Conservation (phyloP, 1,140 invertebrate genomes). For the Drosophila dunni region DNA sequence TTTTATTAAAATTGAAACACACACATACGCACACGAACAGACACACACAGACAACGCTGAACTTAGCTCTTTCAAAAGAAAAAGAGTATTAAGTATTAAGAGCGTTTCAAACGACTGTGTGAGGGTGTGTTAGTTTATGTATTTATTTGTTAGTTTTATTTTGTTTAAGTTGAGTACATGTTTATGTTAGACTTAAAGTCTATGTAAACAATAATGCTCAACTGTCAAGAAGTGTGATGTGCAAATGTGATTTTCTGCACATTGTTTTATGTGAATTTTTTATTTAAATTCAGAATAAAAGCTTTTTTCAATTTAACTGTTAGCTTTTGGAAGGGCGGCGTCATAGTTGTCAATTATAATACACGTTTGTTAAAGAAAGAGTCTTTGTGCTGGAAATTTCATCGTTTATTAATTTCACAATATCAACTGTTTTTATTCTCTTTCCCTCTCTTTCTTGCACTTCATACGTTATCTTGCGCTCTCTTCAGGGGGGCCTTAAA, state of each 20-base stretch:
- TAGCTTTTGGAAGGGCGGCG: too few species aligned
- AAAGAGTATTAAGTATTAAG: slow-evolving; percentile 1
- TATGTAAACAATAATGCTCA: slow-evolving; percentile 32
- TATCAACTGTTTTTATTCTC: slow-evolving; percentile 12
- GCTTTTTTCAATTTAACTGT: slow-evolving; percentile 7
- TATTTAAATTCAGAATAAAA: slow-evolving; percentile 1
- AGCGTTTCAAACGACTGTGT: not conserved
- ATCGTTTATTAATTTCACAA: slow-evolving; percentile 18
- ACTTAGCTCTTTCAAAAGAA: slow-evolving; percentile 9
- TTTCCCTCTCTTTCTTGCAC: slow-evolving; percentile 1
- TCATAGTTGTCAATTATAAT: slow-evolving; percentile 10
- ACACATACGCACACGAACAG: not conserved
- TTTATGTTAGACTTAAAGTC: slow-evolving; percentile 29
- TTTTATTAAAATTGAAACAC: slow-evolving; percentile 39
- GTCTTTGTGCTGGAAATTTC: not conserved
- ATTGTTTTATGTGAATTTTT: not conserved
- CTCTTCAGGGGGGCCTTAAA: not conserved
- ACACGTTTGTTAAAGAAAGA: not conserved
- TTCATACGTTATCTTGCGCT: not conserved
- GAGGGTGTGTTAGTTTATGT: not conserved
- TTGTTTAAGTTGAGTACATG: slow-evolving; percentile 31
- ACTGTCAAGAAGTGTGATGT: slow-evolving; percentile 11
- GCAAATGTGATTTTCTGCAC: slow-evolving; percentile 33
- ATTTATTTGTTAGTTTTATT: slow-evolving; percentile 23
- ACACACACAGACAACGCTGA: not conserved